These are phyloP conservation scores for Sebastes wilsoni DNA, from an alignment of 2,797 vertebrate species.

Conservation along the genomic window DNA sequence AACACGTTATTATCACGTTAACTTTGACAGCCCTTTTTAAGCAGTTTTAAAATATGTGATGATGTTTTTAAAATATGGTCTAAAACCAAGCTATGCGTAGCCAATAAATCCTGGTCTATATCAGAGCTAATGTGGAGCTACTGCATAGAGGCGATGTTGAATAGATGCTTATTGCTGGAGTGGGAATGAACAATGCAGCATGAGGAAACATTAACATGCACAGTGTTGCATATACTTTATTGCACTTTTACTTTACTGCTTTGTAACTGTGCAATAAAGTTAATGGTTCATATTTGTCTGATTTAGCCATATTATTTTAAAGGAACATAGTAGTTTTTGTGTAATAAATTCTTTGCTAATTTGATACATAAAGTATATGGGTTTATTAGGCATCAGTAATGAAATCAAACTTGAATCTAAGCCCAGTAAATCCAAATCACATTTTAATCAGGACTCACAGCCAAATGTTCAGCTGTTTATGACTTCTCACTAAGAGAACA, in stretches of 20 bases:
- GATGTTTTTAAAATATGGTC: too few relatives aligned
- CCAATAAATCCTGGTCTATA: too few relatives aligned
- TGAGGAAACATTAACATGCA: neutral
- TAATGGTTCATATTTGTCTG: neutral
- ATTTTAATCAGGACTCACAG: neutral
- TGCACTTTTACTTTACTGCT: neutral
- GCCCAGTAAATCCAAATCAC: neutral
- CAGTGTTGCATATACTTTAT: neutral
- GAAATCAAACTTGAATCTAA: neutral
- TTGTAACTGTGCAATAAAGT: neutral
- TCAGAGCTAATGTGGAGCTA: too few relatives aligned
- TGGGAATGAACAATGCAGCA: neutral
- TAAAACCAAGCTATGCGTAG: too few relatives aligned
- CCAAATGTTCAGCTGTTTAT: neutral
- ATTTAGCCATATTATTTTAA: neutral
- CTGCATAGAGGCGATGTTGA: too few relatives aligned
- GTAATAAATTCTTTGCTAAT: neutral
- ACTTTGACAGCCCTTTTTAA: too few relatives aligned
- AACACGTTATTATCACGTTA: fast-evolving
- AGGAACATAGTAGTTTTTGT: neutral
- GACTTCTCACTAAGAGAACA: neutral
- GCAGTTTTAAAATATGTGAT: too few relatives aligned
- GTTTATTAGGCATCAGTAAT: neutral
- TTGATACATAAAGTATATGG: neutral
- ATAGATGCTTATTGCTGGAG: too few relatives aligned